A percentile compares a stretch with the other conserved stretches of the same genome.
phyloP scores from a whole-genome alignment of 2,113 vertebrate species.

The Scatophagus argus region DNA sequence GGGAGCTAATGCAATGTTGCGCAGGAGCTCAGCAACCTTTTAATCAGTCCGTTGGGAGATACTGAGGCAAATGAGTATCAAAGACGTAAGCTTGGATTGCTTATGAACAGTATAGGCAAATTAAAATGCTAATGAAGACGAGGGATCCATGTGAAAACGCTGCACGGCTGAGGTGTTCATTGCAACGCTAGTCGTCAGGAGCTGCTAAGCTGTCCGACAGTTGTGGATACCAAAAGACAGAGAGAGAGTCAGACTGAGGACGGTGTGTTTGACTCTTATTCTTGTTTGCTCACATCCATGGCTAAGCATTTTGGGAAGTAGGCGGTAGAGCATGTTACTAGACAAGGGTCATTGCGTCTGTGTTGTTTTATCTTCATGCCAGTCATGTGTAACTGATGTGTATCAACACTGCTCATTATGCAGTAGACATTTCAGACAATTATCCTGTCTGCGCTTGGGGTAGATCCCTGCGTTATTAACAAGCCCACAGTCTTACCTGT shows the following conservation, averaged over 20 bases:
- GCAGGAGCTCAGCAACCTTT: constrained; percentile 57
- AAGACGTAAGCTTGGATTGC: constrained; percentile 26
- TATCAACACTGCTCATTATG: not conserved
- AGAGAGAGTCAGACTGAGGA: constrained; percentile 43
- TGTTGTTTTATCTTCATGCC: constrained; percentile 25
- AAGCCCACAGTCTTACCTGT: not conserved
- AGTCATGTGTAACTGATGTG: not conserved
- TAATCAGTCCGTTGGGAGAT: constrained; percentile 59
- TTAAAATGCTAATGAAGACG: constrained; percentile 57
- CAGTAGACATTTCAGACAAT: not conserved
- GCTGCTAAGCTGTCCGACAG: constrained; percentile 57
- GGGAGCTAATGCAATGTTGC: constrained; percentile 69
- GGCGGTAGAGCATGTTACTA: constrained; percentile 1
- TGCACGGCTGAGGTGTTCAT: constrained; percentile 47
- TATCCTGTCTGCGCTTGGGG: not conserved
- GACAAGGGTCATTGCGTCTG: constrained; percentile 12
- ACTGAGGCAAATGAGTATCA: constrained; percentile 22
- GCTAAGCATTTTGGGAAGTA: constrained; percentile 3
- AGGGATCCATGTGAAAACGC: constrained; percentile 50
- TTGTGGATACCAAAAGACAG: constrained; percentile 47
- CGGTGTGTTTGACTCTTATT: constrained; percentile 60
- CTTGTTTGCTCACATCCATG: constrained; percentile 10
- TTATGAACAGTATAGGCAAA: constrained; percentile 22
- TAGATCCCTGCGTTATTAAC: not conserved
- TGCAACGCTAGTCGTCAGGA: constrained; percentile 59